Percentiles rank a stretch among this genome's conserved stretches.
Evolutionary conservation across 2,888 invertebrate species (phyloP).

Genomic region (Sinopyrophorus schimmeli): DNA sequence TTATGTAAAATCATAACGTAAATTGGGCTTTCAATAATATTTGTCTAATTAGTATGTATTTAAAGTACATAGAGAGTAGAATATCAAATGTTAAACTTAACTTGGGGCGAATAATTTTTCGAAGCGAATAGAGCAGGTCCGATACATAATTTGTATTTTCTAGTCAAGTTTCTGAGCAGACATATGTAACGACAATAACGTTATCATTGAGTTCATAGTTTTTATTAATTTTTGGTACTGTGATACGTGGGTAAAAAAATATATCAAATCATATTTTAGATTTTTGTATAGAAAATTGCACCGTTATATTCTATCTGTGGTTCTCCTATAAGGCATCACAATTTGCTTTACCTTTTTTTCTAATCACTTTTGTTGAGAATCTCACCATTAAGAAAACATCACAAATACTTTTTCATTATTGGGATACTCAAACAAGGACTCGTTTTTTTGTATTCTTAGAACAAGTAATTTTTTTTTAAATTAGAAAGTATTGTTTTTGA

Average conservation of each 20-base stretch:
- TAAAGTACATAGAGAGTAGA: slow-evolving; percentile 29
- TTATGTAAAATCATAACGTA: slow-evolving; percentile 43
- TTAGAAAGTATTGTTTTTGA: no score
- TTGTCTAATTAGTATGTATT: slow-evolving; percentile 43
- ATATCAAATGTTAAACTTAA: slow-evolving; percentile 26
- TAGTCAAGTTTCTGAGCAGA: slow-evolving; percentile 44
- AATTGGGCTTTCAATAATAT: slow-evolving; percentile 47
- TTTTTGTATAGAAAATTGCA: slow-evolving; percentile 9
- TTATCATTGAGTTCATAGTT: slow-evolving; percentile 38
- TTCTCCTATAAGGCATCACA: not conserved
- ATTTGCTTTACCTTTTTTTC: no score
- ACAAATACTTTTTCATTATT: no score
- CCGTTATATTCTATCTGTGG: not conserved
- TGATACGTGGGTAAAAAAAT: slow-evolving; percentile 43
- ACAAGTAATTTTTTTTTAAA: no score
- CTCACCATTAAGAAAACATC: no score
- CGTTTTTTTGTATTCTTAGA: no score
- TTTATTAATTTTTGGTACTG: slow-evolving; percentile 42
- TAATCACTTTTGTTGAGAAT: no score
- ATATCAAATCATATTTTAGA: slow-evolving; percentile 26
- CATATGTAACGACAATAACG: slow-evolving; percentile 44
- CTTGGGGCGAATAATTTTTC: slow-evolving; percentile 12
- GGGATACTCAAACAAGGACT: no score
- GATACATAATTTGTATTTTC: slow-evolving; percentile 38
- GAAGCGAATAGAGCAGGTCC: slow-evolving; percentile 26